Evolutionary conservation across 2,113 vertebrate genomes (phyloP), one percentile per base, ranked within the genome.

Genomic region (Cinclus mexicanus): DNA sequence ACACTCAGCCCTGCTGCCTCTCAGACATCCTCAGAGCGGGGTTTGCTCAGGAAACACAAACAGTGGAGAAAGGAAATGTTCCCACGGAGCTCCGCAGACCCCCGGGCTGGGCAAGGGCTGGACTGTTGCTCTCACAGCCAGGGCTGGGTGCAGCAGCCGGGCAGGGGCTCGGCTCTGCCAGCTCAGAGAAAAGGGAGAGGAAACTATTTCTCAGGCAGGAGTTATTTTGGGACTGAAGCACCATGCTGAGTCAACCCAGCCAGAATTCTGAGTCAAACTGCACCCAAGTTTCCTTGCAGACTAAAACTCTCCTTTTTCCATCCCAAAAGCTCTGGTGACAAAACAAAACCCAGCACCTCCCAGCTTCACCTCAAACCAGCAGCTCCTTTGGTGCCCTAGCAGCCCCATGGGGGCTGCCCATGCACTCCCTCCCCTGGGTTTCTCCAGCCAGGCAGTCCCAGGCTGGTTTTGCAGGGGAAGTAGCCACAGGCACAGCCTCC

Each of bases 101-200:
- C 53, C 41, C 0, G 0, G 16, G 55, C 7, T 0, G 2, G 33
- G 46, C 28, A 9, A 2, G 52, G 61, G 60, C 52, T 3, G 2
- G 52, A 46, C 86, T 14, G 2, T 8, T 0, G 1, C 60, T 65
- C 2, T 79, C 6, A 7, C 5, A 12, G 22, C 60, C 47, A 10
- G 59, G 52, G 64, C 49, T 14, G 20, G 41, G n/a, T 5, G 9
- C 53, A 60, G 63, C 11, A 2, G 0, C 35, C 1, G 0, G 26
- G 35, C 72, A 69, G n/a, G 69, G 65, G 31, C 69, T 87, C 2
- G 0, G 42, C 39, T 29, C 25, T 1, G 12, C 83, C 87, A 81
- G 81, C 69, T 91, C 35, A 0, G 26, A 74, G 77, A 76, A 39
- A 78, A 89, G 80, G 23, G 64, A 80, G 20, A 75, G 84, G 91